Conservation (phyloP, 2,888 invertebrate species). For the Nephrotoma flavescens region DNA sequence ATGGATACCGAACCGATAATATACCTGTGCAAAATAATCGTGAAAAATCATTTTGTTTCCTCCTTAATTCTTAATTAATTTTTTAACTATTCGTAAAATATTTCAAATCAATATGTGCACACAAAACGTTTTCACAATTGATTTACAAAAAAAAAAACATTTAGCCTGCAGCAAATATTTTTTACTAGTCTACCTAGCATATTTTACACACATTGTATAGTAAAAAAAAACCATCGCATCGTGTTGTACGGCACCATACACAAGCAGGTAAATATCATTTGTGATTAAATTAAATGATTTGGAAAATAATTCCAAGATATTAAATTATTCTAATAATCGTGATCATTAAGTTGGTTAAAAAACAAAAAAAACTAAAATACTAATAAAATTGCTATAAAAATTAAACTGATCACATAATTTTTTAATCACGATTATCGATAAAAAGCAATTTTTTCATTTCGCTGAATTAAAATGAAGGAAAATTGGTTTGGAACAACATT, state of each 20-base stretch:
- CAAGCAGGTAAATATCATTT: background rate
- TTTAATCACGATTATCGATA: background rate
- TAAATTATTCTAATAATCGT: background rate
- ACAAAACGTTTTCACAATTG: background rate
- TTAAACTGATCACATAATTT: background rate
- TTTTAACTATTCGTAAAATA: background rate
- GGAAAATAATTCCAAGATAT: background rate
- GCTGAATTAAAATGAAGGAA: background rate
- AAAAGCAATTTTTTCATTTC: background rate
- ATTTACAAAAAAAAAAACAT: background rate
- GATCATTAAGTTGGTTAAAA: background rate
- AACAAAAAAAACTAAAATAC: background rate
- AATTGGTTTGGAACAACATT: background rate
- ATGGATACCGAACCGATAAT: background rate
- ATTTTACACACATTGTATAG: background rate
- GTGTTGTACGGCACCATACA: background rate
- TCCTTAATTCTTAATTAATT: background rate
- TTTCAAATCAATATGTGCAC: background rate
- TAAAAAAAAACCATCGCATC: background rate
- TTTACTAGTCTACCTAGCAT: background rate
- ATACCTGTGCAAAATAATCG: background rate
- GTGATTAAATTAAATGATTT: background rate
- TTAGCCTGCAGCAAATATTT: background rate
- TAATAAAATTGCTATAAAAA: background rate
- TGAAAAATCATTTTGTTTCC: background rate